Base-by-base conservation (phyloP, 2,113 vertebrate species). In the Empidonax traillii region DNA sequence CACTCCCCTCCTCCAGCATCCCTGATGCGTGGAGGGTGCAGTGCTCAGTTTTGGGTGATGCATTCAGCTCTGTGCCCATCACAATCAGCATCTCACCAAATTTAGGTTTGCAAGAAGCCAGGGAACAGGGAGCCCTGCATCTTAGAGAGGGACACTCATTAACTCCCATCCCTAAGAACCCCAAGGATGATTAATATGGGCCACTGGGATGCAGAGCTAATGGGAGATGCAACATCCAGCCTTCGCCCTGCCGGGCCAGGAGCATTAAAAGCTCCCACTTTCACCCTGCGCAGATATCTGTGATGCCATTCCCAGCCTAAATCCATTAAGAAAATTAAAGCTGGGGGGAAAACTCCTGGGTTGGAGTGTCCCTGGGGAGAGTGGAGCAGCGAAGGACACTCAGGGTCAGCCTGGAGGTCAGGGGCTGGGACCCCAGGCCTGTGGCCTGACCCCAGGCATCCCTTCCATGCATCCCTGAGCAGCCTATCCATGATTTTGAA, bases 1-100 rank as follows among this genome's bases (percentile, higher is more conserved):
- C 21, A 12, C 63, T 43, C 21, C 28, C 3, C 7, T 52, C 51
- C 51, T 52, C 51, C 31, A 43, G 18, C 59, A 46, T 43, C 71
- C 41, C 22, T 3, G 3, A 13, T 3, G 9, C 0, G 0, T 14
- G 49, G 33, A 53, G 19, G 21, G 9, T 1, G 1, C 56, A 47
- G 46, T 33, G 46, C 47, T 65, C 21, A 4, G 46, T 63, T 90
- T 11, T 8, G 67, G 68, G 31, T 8, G 58, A 11, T 2, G 3
- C 47, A 18, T 33, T 52, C 52, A 46, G 46, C 73, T 23, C 53
- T 2, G 1, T n/a, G 17, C n/a, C 67, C 47, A 3, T 14, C 47
- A 5, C 47, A 49, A 7, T 21, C 39, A 35, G 41, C 28, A 35
- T 9, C 52, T n/a, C 49, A 11, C 3, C 2, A 41, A 59, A 28